phyloP scores from a whole-genome alignment of 2,888 invertebrate species.

The Lycocerus yunnanus region DNA sequence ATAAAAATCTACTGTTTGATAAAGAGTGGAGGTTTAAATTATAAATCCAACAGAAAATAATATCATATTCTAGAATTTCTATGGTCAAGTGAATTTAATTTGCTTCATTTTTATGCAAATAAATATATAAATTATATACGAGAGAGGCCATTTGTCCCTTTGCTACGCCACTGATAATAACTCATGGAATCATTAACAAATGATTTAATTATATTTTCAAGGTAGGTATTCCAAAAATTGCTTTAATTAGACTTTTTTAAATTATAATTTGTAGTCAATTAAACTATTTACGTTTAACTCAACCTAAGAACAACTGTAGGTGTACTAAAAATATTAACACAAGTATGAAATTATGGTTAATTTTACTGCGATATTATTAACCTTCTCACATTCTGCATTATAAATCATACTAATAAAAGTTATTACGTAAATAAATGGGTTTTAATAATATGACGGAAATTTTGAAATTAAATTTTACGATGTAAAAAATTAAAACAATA shows the following conservation, averaged over 20 bases:
- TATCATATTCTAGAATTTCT: no score
- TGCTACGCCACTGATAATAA: neutral
- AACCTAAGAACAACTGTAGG: neutral
- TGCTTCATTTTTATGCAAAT: no score
- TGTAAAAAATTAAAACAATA: neutral
- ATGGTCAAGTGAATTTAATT: no score
- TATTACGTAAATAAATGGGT: neutral
- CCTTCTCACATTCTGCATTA: neutral
- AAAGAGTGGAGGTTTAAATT: no score
- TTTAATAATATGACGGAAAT: neutral
- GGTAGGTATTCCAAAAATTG: neutral
- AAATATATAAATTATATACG: no score
- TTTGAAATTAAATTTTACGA: neutral
- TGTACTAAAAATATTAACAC: neutral
- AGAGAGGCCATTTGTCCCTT: no score
- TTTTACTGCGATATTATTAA: neutral
- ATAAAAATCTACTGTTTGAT: no score
- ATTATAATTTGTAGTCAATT: neutral
- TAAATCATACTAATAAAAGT: neutral
- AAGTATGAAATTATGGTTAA: neutral
- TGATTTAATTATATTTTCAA: neutral
- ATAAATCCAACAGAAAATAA: no score
- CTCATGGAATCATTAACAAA: neutral
- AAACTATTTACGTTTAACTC: neutral
- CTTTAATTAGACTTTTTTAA: neutral